Base-by-base conservation (phyloP, 2,113 vertebrate species). In the Rousettus leschenaultii region DNA sequence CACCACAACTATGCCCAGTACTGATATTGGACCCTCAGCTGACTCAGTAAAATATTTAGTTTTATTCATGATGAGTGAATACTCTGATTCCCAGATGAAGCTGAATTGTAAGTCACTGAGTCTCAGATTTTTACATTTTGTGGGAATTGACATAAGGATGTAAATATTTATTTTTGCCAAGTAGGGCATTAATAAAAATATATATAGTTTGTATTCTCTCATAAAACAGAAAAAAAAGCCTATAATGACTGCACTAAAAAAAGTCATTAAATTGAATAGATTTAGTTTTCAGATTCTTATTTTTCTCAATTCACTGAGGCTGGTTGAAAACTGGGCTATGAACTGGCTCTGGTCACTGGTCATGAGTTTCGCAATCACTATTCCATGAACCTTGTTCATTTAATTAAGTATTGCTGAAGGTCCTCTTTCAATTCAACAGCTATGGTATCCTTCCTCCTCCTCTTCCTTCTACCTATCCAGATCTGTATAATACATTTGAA, bases 101-200 rank as follows among this genome's bases (percentile, higher is more conserved):
- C 16, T 59, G 30, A 35, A 30, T 6, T 22, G 0, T 63, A 86
- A 24, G 22, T n/a, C 24, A 57, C 0, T 0, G 1, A 33, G 21
- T 75, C 26, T 26, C 35, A 85, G 61, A 48, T 38, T 55, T 94
- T 74, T 95, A 14, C 28, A n/a, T 89, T 94, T 88, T 91, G 55
- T 61, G n/a, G 80, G 55, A 87, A 91, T 48, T 68, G 48, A 78
- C 38, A 75, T 13, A 66, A 51, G 6, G 19, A 57, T 59, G 33
- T 1, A 78, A 38, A 45, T 68, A 91, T 68, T 85, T 59, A 61
- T 22, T 88, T 87, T 73, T 88, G 14, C n/a, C 57, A 68, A 90
- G 57, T 68, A 55, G 6, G 11, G 24, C 28, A 3, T 77, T 77
- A 88, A 77, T 55, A 24, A 24, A 61, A 45, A 90, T 75, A 80